Evolutionary conservation across 2,113 vertebrate species (phyloP).

Genomic region (Eclectus roratus): DNA sequence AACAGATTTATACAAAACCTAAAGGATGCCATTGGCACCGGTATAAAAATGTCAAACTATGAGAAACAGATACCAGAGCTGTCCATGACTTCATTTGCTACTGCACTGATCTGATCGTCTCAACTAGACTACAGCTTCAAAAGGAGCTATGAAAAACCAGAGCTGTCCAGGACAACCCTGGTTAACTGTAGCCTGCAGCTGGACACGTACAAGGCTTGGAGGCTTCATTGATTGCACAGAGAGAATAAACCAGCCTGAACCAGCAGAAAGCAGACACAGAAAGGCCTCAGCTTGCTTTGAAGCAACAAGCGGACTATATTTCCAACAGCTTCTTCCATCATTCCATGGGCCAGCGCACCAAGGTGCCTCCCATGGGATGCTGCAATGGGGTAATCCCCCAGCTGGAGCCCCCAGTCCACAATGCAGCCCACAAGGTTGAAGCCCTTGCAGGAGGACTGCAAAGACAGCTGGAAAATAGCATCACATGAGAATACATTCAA

Average conservation of each 20-base stretch:
- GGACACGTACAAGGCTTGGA: neutral
- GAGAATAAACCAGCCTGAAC: neutral
- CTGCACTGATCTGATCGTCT: neutral
- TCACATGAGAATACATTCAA: neutral
- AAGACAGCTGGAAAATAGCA: neutral
- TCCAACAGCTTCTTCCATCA: neutral
- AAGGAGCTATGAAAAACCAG: neutral
- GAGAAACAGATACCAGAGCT: neutral
- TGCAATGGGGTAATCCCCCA: neutral
- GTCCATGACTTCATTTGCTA: neutral
- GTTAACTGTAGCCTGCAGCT: neutral
- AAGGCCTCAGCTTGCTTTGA: neutral
- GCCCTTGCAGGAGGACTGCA: neutral
- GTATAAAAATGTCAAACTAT: neutral
- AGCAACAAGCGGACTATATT: accelerated
- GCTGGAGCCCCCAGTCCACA: neutral
- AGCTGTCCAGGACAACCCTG: neutral
- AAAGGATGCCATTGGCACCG: neutral
- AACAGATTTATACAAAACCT: neutral
- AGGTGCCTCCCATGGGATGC: neutral
- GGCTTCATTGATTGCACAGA: neutral
- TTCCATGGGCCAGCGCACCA: neutral
- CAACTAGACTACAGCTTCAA: neutral
- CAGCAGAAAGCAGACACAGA: neutral
- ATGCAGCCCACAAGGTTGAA: neutral